Conservation (phyloP, 2,113 vertebrate genomes). For the Nymphicus hollandicus region DNA sequence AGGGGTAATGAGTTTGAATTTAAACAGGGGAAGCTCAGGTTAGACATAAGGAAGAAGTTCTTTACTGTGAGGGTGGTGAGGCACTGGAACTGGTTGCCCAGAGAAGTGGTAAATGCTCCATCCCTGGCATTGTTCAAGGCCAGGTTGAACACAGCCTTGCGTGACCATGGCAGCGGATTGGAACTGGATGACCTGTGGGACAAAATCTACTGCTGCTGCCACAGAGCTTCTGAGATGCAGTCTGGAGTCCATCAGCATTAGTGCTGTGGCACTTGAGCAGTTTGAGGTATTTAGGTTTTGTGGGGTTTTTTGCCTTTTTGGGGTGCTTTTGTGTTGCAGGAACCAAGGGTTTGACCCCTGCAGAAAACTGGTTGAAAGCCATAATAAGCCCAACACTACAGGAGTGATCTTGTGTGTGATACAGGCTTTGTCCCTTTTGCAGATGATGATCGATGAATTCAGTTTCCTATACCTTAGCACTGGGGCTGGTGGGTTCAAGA, state of each 20-base stretch:
- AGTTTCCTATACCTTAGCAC: neutral
- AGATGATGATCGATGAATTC: neutral
- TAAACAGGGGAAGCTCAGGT: neutral
- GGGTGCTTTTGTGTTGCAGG: neutral
- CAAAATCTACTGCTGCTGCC: neutral
- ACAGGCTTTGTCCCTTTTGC: neutral
- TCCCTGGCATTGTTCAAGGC: neutral
- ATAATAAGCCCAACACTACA: neutral
- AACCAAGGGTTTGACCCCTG: neutral
- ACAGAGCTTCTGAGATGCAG: neutral
- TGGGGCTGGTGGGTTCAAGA: neutral
- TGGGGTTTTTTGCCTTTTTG: accelerated
- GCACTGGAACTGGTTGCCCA: neutral
- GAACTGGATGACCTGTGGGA: neutral
- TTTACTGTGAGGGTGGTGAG: neutral
- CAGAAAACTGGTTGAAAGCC: neutral
- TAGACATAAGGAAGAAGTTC: neutral
- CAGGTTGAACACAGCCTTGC: neutral
- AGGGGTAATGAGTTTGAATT: neutral
- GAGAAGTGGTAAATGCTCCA: neutral
- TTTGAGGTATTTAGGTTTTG: neutral
- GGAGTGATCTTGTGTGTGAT: neutral
- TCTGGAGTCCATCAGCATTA: neutral
- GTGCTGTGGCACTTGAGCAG: neutral
- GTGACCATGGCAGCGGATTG: neutral